phyloP scores from a whole-genome alignment of 1,140 invertebrate genomes.

The Apis laboriosa region DNA sequence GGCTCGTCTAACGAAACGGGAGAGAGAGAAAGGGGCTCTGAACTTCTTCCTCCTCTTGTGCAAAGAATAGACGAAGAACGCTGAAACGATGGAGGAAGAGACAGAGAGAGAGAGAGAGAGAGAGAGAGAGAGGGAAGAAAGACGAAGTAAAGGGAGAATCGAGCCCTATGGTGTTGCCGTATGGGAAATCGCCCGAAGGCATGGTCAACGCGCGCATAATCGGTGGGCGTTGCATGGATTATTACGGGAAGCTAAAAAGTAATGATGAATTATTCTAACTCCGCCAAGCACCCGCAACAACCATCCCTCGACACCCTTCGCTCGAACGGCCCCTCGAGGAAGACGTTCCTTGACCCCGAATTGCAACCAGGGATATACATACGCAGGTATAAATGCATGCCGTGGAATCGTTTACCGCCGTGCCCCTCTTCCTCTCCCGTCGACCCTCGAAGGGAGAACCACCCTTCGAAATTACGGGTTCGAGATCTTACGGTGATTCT shows the following conservation, averaged over 20 bases:
- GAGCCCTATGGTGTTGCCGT: constrained; percentile 67
- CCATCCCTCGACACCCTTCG: constrained; percentile 20
- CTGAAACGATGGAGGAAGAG: constrained; percentile 15
- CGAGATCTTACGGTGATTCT: constrained; percentile 28
- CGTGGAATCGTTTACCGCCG: constrained; percentile 49
- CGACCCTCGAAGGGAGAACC: background rate
- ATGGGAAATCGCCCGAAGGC: constrained; percentile 73
- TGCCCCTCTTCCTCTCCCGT: background rate
- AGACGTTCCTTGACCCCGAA: constrained; percentile 54
- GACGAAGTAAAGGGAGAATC: background rate
- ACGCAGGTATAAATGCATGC: constrained; percentile 44
- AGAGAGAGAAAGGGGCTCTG: background rate
- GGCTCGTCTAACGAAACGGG: background rate
- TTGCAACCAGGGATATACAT: constrained; percentile 3
- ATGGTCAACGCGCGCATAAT: constrained; percentile 72
- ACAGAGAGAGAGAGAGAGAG: background rate
- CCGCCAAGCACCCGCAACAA: constrained; percentile 49
- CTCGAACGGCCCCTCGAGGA: background rate
- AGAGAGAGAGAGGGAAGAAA: background rate
- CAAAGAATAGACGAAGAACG: background rate
- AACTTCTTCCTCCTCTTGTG: background rate
- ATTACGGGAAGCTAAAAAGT: constrained; percentile 76
- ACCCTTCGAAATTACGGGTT: constrained; percentile 59
- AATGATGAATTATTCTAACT: constrained; percentile 73
- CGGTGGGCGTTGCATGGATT: constrained; percentile 68